These are phyloP conservation scores for Drosophila pseudoobscura DNA, from an alignment of 1,140 invertebrate species.

Conservation along the genomic window DNA sequence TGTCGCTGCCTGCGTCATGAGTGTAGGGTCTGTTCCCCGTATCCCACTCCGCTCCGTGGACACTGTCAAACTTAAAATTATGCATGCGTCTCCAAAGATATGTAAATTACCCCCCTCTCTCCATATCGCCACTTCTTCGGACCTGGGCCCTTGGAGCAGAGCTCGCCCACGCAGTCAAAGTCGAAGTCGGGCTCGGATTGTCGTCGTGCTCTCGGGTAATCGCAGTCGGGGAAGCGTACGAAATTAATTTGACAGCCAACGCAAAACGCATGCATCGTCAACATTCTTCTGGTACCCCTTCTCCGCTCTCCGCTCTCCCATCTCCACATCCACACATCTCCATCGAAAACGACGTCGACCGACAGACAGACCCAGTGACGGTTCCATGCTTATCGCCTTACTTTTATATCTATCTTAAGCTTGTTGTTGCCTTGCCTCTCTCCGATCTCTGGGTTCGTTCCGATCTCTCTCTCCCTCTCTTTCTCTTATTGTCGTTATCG, in stretches of 20 bases:
- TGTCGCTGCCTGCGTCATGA: slow-evolving; percentile 52
- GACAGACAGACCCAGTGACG: slow-evolving; percentile 43
- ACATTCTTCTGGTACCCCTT: slow-evolving; percentile 38
- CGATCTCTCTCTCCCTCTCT: slow-evolving; percentile 3
- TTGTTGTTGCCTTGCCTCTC: slow-evolving; percentile 46
- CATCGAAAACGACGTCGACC: slow-evolving; percentile 23
- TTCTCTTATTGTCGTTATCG: slow-evolving; percentile 60
- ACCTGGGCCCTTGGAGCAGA: not conserved
- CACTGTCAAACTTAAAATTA: slow-evolving; percentile 79
- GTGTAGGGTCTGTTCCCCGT: not conserved
- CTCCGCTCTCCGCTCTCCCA: not conserved
- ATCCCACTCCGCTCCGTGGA: slow-evolving; percentile 15
- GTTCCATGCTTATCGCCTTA: slow-evolving; percentile 67
- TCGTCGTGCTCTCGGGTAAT: slow-evolving; percentile 48
- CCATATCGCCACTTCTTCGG: not conserved
- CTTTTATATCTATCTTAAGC: slow-evolving; percentile 74
- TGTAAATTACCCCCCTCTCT: slow-evolving; percentile 49
- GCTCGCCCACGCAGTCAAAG: slow-evolving; percentile 55
- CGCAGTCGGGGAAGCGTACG: slow-evolving; percentile 49
- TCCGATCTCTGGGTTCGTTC: slow-evolving; percentile 8
- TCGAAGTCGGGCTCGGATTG: slow-evolving; percentile 57
- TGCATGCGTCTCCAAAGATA: slow-evolving; percentile 67
- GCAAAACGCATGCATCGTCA: slow-evolving; percentile 74
- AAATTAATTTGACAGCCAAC: slow-evolving; percentile 81
- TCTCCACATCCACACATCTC: slow-evolving; percentile 15